Base-by-base conservation (phyloP, 1,140 invertebrate genomes). In the Limonius californicus region DNA sequence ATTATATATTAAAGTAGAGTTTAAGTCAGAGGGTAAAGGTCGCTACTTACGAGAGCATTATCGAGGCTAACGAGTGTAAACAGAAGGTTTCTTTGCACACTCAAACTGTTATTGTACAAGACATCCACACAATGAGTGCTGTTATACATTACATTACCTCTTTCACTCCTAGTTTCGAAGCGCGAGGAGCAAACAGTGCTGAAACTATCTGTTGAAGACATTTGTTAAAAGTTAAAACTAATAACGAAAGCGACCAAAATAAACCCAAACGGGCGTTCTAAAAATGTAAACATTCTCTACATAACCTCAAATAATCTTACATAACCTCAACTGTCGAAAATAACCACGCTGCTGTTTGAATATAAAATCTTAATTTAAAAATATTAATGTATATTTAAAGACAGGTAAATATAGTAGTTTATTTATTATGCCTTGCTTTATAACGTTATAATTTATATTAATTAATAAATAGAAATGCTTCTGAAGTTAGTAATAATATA, bases 71-170 rank as follows among this genome's bases (percentile, higher is more conserved):
- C 14, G 11, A 55, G 23, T 23, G 11, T 27, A 32, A 55, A 23
- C 2, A 32, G 15, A 19, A 55, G 3, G 15, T 15, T 55, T 14
- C 18, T 55, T 32, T 23, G 20, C 3, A 32, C 6, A 16, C 2
- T 8, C 4, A 4, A 1, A 6, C 27, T 15, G 12, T 23, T 7
- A 8, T 32, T 16, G 50, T 45, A 45, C 18, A 55, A 6, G 2
- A 55, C 54, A 6, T 55, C 54, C 1, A 55, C 54, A 6, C 8
- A 27, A n/a, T 55, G 54, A 23, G 1, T 27, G 15, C 30, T 55
- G 21, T 23, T 55, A n/a, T 55, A 55, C 2, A 55, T 32, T 11
- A 50, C 45, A 21, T 50, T 50, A 14, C 35, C 11, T 39, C n/a
- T 9, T 12, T 39, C 35, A 12, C 8, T 12, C n/a, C 35, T 2